Base-by-base conservation (phyloP, 1,140 invertebrate species). In the Diorhabda sublineata region DNA sequence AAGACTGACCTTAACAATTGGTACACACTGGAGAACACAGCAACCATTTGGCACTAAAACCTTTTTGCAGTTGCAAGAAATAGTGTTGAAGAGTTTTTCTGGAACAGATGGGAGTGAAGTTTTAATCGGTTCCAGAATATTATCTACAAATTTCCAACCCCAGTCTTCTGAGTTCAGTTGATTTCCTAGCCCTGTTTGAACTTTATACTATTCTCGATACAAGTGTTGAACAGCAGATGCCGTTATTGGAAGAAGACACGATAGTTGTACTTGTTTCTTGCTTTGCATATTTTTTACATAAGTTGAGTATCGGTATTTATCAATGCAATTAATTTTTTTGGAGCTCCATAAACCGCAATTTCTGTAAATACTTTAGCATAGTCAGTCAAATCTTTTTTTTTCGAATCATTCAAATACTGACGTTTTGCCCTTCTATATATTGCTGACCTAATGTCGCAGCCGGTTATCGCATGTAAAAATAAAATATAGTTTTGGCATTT, bases 331-430 rank as follows among this genome's bases (percentile, higher is more conserved):
- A 7, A 60, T 60, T 60, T 60, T 7, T 60, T 26, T 60, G 5
- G 42, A 60, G 45, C 45, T 52, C 58, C 2, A 60, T 60, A 60
- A 26, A 60, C 58, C 11, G 58, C n/a, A 60, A 60, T 60, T 60
- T 7, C 42, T 60, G n/a, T 60, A 60, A 60, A 60, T 11, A 42
- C 6, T 60, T 5, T 11, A 42, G n/a, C 5, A 11, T 1, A 7
- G 5, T 5, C 11, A 60, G 42, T 2, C 6, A 7, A 5, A 26
- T 11, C 58, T 26, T 11, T 26, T 26, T 26, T 26, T 26, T 26
- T 26, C 26, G 26, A 26, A 26, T 26, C 26, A 26, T 26, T 26
- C 26, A 26, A 26, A 26, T 26, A 26, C 26, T 26, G 26, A 26
- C 26, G 26, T 26, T 26, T 26, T 26, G 26, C 26, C 26, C 26